A percentile compares a stretch with the other conserved stretches of the same genome.
These are phyloP conservation scores for Ectemnius lituratus DNA, from an alignment of 2,888 invertebrate species.

Conservation along the genomic window DNA sequence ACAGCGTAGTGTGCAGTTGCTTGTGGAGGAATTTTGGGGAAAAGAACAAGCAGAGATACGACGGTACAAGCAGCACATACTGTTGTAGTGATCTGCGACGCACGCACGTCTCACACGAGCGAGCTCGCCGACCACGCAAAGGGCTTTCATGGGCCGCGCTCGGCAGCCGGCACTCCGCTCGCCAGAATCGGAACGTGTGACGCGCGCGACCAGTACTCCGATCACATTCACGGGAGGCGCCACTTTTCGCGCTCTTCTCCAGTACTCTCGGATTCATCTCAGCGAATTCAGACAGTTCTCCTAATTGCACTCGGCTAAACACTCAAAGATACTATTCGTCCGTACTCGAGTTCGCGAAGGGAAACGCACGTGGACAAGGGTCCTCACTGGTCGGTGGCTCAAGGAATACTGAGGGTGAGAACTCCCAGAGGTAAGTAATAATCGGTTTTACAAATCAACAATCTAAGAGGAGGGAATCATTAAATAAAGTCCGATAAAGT, in stretches of 20 bases:
- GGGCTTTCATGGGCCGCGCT: conserved; percentile 42
- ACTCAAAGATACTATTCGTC: background rate
- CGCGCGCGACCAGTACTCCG: conserved; percentile 31
- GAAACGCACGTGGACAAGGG: too few species aligned
- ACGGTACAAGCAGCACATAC: conserved; percentile 3
- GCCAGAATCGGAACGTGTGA: conserved; percentile 33
- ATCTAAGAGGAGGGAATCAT: too few species aligned
- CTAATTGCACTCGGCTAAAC: conserved; percentile 20
- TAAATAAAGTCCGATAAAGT: too few species aligned
- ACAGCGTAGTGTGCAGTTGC: conserved; percentile 23
- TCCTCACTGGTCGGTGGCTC: too few species aligned
- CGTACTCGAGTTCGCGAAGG: too few species aligned
- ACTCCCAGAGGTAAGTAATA: too few species aligned
- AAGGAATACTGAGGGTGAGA: too few species aligned
- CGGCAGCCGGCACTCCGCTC: conserved; percentile 28
- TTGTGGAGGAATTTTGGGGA: conserved; percentile 36
- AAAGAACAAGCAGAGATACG: conserved; percentile 14
- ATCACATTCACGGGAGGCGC: conserved; percentile 42
- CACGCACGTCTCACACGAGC: conserved; percentile 25
- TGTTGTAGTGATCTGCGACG: conserved; percentile 27
- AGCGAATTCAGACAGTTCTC: conserved; percentile 18
- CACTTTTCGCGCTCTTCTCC: conserved; percentile 39
- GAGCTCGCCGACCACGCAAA: conserved; percentile 32
- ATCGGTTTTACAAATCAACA: too few species aligned
- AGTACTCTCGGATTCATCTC: background rate